These are phyloP conservation scores for Sphecodes monilicornis DNA, from an alignment of 2,888 invertebrate genomes.

Conservation along the genomic window DNA sequence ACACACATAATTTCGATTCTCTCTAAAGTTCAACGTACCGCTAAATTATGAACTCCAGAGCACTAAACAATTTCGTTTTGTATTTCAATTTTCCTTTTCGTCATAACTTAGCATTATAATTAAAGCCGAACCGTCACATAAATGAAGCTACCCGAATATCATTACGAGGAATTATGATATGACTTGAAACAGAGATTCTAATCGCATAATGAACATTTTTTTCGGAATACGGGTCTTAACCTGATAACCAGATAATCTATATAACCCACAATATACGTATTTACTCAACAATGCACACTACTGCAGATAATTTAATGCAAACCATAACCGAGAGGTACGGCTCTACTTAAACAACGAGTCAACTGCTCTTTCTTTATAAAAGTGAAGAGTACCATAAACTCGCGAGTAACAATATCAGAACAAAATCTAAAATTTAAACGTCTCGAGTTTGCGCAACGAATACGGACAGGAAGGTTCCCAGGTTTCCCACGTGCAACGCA, in stretches of 20 bases:
- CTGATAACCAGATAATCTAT: slow-evolving; percentile 1
- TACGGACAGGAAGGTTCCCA: too few relatives aligned
- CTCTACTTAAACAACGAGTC: neutral
- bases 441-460: too few relatives aligned
- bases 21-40: slow-evolving; percentile 5
- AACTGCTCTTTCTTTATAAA: neutral
- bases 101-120: neutral
- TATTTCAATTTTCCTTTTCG: neutral
- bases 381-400: neutral
- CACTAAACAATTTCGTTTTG: slow-evolving; percentile 2
- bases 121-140: neutral
- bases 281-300: neutral
- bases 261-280: neutral
- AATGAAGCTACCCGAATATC: neutral
- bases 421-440: neutral
- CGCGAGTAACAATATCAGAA: neutral
- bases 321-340: neutral
- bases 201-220: neutral
- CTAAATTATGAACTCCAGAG: neutral
- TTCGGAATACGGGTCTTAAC: neutral
- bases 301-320: neutral
- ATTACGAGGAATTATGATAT: neutral
- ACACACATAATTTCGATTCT: slow-evolving; percentile 4
- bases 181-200: neutral
- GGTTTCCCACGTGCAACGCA: too few relatives aligned